A percentile compares a stretch with the other conserved stretches of the same genome.
phyloP scores from a whole-genome alignment of 2,888 invertebrate genomes.

The Plebejus anna region DNA sequence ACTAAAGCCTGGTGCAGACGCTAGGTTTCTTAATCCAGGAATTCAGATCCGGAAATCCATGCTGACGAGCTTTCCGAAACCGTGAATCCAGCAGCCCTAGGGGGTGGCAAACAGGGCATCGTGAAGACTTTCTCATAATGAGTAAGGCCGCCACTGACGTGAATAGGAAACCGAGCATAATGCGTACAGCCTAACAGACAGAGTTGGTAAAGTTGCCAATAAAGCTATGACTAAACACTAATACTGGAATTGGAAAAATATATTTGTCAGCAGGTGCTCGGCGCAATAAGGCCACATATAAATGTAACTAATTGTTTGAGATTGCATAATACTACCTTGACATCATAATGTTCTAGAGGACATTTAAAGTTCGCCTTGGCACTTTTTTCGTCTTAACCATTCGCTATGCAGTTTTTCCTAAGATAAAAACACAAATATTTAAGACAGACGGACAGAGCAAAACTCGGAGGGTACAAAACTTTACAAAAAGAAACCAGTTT shows the following conservation, averaged over 20 bases:
- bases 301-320: constrained; percentile 24
- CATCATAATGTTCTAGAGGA: constrained; percentile 23
- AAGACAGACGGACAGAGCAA: not conserved
- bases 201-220: not conserved
- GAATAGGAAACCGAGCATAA: too few species aligned
- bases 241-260: constrained; percentile 6
- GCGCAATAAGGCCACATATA: constrained; percentile 12
- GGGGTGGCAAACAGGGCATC: too few species aligned
- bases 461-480: not conserved
- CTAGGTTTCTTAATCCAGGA: too few species aligned
- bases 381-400: constrained; percentile 20
- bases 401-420: constrained; percentile 22
- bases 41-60: too few species aligned
- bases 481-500: not conserved
- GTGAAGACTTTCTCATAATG: too few species aligned
- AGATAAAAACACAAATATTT: not conserved
- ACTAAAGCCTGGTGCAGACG: too few species aligned
- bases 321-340: constrained; percentile 25
- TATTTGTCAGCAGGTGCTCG: constrained; percentile 22
- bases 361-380: constrained; percentile 26
- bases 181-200: too few species aligned
- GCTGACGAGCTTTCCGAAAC: too few species aligned
- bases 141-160: too few species aligned
- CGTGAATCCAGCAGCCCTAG: too few species aligned
- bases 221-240: not conserved